Conservation (phyloP, 2,888 invertebrate species). For the Zootermopsis nevadensis region DNA sequence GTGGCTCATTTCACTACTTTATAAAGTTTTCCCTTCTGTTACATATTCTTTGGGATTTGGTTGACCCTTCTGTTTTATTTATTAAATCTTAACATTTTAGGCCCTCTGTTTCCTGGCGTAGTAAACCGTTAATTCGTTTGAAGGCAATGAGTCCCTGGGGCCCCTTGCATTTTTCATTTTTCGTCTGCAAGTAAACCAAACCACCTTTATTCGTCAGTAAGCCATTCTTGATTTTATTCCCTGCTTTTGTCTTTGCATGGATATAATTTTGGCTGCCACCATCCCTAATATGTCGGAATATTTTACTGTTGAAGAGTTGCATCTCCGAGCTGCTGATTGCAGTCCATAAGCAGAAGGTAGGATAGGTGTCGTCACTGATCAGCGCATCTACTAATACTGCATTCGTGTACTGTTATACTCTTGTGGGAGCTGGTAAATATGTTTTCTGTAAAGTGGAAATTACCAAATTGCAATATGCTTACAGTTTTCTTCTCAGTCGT, state of each 20-base stretch:
- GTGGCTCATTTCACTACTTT: neutral
- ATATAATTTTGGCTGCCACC: constrained; percentile 20
- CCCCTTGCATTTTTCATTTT: neutral
- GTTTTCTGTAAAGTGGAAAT: neutral
- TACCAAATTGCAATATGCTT: neutral
- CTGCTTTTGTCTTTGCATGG: constrained; percentile 4
- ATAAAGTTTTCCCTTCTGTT: neutral
- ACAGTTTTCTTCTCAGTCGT: neutral
- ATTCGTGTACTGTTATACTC: neutral
- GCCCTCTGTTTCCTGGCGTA: neutral
- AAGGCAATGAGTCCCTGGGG: neutral
- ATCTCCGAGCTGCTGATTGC: neutral
- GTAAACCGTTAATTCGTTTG: neutral
- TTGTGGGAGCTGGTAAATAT: neutral
- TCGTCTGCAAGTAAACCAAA: neutral
- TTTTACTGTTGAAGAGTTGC: neutral
- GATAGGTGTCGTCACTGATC: neutral
- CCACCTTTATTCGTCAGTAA: neutral
- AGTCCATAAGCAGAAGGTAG: neutral
- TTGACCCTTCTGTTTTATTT: no score
- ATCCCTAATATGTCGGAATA: neutral
- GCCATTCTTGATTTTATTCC: neutral
- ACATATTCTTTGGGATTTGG: neutral
- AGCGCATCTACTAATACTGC: neutral
- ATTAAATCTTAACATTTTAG: neutral